These are phyloP conservation scores for Augochlora pura DNA, from an alignment of 1,140 invertebrate species.

Conservation along the genomic window DNA sequence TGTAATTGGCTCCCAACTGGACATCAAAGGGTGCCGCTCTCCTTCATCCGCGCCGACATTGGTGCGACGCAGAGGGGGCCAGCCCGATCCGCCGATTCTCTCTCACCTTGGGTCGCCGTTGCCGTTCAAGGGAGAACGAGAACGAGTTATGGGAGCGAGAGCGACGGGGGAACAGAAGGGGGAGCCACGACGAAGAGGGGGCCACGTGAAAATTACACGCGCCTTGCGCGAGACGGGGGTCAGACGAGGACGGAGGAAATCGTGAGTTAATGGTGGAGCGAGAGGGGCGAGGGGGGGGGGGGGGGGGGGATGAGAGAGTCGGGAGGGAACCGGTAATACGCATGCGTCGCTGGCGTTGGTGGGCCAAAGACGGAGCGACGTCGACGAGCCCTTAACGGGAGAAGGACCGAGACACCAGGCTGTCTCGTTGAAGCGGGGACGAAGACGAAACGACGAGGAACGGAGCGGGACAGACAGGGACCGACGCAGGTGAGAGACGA, in stretches of 20 bases:
- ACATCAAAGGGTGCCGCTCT: conserved; percentile 80
- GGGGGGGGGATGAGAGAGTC: not conserved
- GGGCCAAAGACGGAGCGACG: conserved; percentile 33
- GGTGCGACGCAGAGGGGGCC: conserved; percentile 62
- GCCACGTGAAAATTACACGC: conserved; percentile 63
- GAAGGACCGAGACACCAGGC: conserved; percentile 11
- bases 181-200: conserved; percentile 15
- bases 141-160: not conserved
- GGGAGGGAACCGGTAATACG: conserved; percentile 11
- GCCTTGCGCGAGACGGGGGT: conserved; percentile 54
- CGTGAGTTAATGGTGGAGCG: not conserved
- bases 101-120: not conserved
- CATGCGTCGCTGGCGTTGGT: conserved; percentile 31
- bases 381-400: conserved; percentile 14
- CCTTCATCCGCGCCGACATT: conserved; percentile 80
- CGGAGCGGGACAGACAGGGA: conserved; percentile 21
- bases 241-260: conserved; percentile 35
- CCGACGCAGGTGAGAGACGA: conserved; percentile 57
- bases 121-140: not conserved
- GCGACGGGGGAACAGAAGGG: not conserved
- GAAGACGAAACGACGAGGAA: conserved; percentile 23
- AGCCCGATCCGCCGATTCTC: not conserved
- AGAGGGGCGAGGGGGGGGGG: not conserved
- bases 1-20: conserved; percentile 82
- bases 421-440: conserved; percentile 35